Percentiles rank a stretch among this genome's conserved stretches.
Conservation (phyloP, 1,140 invertebrate species). For the Bombus pyrosoma region DNA sequence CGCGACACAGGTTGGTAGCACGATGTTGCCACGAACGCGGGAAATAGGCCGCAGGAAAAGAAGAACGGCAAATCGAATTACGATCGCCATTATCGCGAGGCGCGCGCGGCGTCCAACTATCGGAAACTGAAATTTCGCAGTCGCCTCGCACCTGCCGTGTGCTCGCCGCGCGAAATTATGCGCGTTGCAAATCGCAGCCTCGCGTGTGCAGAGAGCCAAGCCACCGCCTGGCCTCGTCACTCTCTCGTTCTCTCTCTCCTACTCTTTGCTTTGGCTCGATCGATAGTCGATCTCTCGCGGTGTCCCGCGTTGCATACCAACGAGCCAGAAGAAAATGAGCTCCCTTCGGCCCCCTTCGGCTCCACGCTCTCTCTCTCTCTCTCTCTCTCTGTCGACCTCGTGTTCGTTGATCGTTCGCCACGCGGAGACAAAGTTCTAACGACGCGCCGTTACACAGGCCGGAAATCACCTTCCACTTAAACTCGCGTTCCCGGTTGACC, state of each 20-base stretch:
- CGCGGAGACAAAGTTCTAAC: conserved; percentile 59
- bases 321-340: conserved; percentile 62
- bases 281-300: conserved; percentile 66
- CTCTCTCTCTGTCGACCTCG: background rate
- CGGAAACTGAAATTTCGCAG: conserved; percentile 69
- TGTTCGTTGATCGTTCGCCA: conserved; percentile 7
- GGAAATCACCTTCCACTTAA: conserved; percentile 37
- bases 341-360: background rate
- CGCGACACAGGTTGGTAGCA: background rate
- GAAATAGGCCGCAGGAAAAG: conserved; percentile 9
- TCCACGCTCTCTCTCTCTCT: background rate
- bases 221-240: background rate
- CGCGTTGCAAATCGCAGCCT: conserved; percentile 67
- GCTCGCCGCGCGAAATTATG: conserved; percentile 60
- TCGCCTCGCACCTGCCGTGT: conserved; percentile 64
- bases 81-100: conserved; percentile 62
- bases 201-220: conserved; percentile 50
- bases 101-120: conserved; percentile 56
- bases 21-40: conserved; percentile 26
- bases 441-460: conserved; percentile 34
- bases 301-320: conserved; percentile 62
- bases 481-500: conserved; percentile 37
- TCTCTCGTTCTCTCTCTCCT: background rate
- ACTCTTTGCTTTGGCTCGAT: conserved; percentile 29
- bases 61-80: conserved; percentile 61